Base-by-base conservation (phyloP, 1,140 invertebrate genomes). In the Drosophila pruinosa region DNA sequence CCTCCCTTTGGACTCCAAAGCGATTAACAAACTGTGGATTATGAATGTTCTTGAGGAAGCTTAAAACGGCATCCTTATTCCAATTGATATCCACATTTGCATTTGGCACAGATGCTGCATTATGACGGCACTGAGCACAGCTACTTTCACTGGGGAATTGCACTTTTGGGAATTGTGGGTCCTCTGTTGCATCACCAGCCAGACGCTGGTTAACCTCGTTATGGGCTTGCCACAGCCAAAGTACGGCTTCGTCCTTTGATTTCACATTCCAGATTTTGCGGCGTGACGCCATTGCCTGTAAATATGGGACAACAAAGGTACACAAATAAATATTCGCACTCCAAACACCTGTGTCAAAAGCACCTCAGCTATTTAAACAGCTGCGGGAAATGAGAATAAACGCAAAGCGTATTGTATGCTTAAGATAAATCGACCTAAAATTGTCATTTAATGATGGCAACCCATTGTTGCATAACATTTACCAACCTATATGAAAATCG, bases 211-310 rank as follows among this genome's bases (percentile, higher is more conserved):
- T 99, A 0, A 98, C 98, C 91, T 95, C 94, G 92, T 99, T 99
- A 89, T 99, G 98, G 1, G 97, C 96, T 54, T 93, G 93, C 99
- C 99, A 99, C 2, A 99, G 91, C 97, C 98, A 99, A 4, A 99
- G 80, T 0, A 99, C 94, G 14, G 95, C 94, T 43, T 97, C 96
- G 48, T 96, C 93, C 63, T 94, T 93, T 39, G 93, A 94, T 17
- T 92, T 92, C 0, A 98, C 94, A 64, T 95, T 93, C 68, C 93
- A 93, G 54, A 96, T 93, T 75, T 95, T 93, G 50, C 94, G 94
- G 73, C 92, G 91, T 19, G 93, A 85, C 22, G 96, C 94, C 96
- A 98, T 98, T 69, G 93, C 90, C 83, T 91, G 58, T 2, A 67
- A 57, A 52, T 24, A 24, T 0, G 15, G 39, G 3, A 47, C 36